These are phyloP conservation scores for Conomelus anceps DNA, from an alignment of 2,888 invertebrate genomes.

Conservation along the genomic window DNA sequence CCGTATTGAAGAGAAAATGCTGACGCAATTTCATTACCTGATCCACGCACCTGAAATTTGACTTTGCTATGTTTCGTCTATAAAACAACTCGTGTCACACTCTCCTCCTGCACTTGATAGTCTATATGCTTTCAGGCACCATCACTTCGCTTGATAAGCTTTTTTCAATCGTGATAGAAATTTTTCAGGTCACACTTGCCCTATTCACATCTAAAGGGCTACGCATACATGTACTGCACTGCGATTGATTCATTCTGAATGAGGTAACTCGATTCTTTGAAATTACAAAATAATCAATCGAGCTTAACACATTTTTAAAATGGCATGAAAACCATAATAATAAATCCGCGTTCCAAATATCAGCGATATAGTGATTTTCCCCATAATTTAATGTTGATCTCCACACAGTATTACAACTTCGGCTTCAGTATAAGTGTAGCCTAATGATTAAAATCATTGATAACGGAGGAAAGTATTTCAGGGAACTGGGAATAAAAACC, in stretches of 20 bases:
- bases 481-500: too few relatives aligned
- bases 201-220: not conserved
- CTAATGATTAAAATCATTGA: too few relatives aligned
- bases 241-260: not conserved
- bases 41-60: not conserved
- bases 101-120: not conserved
- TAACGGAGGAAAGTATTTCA: too few relatives aligned
- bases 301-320: too few relatives aligned
- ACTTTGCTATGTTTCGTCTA: not conserved
- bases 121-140: not conserved
- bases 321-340: too few relatives aligned
- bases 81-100: not conserved
- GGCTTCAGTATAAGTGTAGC: too few relatives aligned
- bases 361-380: too few relatives aligned
- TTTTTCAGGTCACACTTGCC: not conserved
- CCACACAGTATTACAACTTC: too few relatives aligned
- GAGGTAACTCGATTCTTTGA: too few relatives aligned
- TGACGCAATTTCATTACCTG: not conserved
- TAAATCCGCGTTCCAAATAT: too few relatives aligned
- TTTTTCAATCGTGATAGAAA: not conserved
- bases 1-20: not conserved
- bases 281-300: too few relatives aligned
- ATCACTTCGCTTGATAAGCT: not conserved
- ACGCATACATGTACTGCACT: not conserved
- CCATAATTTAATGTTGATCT: too few relatives aligned